Evolutionary conservation across 2,797 vertebrate genomes (phyloP).

Genomic region (Bucorvus abyssinicus): DNA sequence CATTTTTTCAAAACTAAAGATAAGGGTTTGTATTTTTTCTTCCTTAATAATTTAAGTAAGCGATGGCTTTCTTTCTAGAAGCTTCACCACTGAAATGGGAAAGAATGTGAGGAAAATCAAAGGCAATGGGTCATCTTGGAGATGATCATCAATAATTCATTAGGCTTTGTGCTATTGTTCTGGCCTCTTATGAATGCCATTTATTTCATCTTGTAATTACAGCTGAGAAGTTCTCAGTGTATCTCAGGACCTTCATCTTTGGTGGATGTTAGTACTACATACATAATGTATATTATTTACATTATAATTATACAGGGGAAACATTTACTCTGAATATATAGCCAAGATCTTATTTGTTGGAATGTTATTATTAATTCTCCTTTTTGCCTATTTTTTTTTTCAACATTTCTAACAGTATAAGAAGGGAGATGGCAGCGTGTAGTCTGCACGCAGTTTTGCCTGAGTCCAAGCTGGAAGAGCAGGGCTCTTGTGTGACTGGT

Average conservation of each 20-base stretch:
- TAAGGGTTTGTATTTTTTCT: not conserved
- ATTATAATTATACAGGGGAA: not conserved
- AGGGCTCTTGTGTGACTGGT: not conserved
- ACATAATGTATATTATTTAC: not conserved
- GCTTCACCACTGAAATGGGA: not conserved
- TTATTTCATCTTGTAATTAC: not conserved
- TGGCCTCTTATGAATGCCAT: not conserved
- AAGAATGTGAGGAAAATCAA: slow-evolving; percentile 8
- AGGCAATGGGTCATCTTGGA: not conserved
- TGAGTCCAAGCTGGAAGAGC: not conserved
- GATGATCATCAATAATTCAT: slow-evolving; percentile 22
- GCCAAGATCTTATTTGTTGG: not conserved
- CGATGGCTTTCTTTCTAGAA: not conserved
- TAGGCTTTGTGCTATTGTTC: not conserved
- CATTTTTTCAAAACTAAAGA: not conserved
- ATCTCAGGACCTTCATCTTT: not conserved
- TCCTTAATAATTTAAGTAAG: slow-evolving; percentile 12
- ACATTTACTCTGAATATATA: not conserved
- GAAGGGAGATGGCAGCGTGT: not conserved
- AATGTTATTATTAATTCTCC: not conserved
- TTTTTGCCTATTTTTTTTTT: not conserved
- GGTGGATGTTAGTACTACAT: not conserved
- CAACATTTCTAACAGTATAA: not conserved
- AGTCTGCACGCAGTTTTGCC: not conserved
- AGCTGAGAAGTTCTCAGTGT: not conserved